A percentile compares a stretch with the other conserved stretches of the same genome.
Evolutionary conservation across 2,888 invertebrate species (phyloP).

Genomic region (Chelonus formosanus): DNA sequence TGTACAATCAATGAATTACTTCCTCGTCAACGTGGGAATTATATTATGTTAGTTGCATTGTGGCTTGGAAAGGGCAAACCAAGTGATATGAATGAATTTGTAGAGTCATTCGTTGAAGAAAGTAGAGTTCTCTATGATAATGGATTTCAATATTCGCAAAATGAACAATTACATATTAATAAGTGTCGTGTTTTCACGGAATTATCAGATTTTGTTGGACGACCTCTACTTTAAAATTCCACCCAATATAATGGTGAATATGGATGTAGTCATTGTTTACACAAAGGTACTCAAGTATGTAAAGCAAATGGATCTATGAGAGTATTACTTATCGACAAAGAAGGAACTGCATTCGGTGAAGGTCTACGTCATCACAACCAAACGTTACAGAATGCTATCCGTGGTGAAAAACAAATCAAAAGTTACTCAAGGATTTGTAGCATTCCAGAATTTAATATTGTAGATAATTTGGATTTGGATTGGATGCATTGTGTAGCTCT

Average conservation of each 20-base stretch:
- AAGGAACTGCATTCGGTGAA: neutral
- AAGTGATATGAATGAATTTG: neutral
- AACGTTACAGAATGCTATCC: neutral
- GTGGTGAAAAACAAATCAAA: neutral
- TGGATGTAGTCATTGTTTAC: neutral
- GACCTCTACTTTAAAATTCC: neutral
- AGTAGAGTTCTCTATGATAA: neutral
- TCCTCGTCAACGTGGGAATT: neutral
- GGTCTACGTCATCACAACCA: neutral
- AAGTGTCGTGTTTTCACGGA: neutral
- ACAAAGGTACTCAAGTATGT: neutral
- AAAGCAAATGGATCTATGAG: too few relatives aligned
- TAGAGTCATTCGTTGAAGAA: neutral
- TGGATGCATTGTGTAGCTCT: neutral
- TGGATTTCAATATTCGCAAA: neutral
- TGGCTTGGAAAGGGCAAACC: neutral
- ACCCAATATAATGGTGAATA: neutral
- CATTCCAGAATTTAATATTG: neutral
- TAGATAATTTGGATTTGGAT: neutral
- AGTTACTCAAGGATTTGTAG: neutral
- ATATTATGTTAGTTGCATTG: neutral
- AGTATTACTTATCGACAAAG: too few relatives aligned
- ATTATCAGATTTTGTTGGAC: neutral
- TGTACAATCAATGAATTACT: neutral
- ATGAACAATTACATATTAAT: neutral